A percentile compares a stretch with the other conserved stretches of the same genome.
Conservation (phyloP, 2,888 invertebrate genomes). For the Erebia epiphron region DNA sequence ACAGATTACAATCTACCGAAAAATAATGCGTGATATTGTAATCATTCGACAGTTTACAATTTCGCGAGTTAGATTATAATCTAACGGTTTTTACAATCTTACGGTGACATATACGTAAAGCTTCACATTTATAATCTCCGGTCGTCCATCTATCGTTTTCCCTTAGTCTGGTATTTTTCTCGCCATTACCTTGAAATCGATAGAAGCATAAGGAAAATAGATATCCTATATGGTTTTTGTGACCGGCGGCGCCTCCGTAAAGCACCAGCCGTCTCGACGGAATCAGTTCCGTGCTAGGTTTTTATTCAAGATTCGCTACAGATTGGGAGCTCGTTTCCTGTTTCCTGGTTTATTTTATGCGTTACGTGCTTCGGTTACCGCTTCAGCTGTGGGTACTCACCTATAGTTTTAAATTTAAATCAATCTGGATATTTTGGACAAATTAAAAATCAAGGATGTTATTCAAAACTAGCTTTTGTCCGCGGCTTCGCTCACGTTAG, state of each 20-base stretch:
- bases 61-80: too few species aligned
- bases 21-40: too few species aligned
- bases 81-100: too few species aligned
- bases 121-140: background rate
- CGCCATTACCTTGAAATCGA: conserved; percentile 5
- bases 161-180: background rate
- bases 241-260: background rate
- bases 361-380: background rate
- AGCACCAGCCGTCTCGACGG: background rate
- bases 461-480: too few species aligned
- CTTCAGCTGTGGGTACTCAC: background rate
- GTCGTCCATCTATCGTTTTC: background rate
- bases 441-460: too few species aligned
- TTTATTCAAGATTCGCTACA: conserved; percentile 16
- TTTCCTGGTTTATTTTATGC: conserved; percentile 4
- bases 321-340: conserved; percentile 6
- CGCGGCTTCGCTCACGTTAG: too few species aligned
- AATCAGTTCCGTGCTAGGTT: conserved; percentile 1
- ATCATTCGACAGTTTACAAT: too few species aligned
- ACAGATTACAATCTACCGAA: too few species aligned
- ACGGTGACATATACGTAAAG: too few species aligned
- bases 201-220: conserved; percentile 5
- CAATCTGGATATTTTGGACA: background rate
- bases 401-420: background rate
- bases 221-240: background rate